phyloP scores from a whole-genome alignment of 2,113 vertebrate genomes.

The Lepus americanus region DNA sequence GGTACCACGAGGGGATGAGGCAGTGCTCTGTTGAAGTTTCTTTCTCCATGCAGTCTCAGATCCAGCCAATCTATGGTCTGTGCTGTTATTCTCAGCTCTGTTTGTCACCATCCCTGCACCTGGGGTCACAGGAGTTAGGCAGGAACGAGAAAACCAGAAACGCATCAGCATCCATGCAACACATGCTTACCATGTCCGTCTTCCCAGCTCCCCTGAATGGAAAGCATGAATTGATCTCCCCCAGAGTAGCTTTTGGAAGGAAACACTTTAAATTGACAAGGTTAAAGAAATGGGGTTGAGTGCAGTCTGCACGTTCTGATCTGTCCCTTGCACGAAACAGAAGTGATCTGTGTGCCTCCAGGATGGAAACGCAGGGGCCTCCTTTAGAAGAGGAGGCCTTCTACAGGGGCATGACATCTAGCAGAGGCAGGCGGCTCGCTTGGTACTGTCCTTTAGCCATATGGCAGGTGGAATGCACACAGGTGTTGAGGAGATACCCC shows the following conservation, averaged over 20 bases:
- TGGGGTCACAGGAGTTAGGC: neutral
- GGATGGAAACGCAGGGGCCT: neutral
- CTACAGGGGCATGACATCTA: neutral
- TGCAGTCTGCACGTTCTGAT: neutral
- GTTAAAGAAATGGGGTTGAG: neutral
- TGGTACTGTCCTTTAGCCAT: neutral
- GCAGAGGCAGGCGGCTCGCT: neutral
- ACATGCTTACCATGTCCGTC: neutral
- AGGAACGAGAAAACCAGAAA: neutral
- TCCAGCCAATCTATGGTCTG: neutral
- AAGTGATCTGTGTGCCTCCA: neutral
- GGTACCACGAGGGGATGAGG: neutral
- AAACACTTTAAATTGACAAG: constrained; percentile 12
- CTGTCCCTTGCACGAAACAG: neutral
- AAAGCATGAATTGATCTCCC: neutral
- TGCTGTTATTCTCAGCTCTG: neutral
- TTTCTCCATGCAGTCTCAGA: neutral
- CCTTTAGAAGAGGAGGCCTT: neutral
- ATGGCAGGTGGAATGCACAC: neutral
- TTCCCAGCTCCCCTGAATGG: neutral
- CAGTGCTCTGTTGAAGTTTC: too few relatives aligned
- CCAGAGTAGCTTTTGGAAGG: constrained; percentile 32
- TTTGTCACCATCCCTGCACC: neutral
- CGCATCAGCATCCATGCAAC: neutral
- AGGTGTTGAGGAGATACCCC: too few relatives aligned